Percentiles rank a stretch among this genome's conserved stretches.
Evolutionary conservation across 2,888 invertebrate species (phyloP).

Genomic region (Xylocampa areola): DNA sequence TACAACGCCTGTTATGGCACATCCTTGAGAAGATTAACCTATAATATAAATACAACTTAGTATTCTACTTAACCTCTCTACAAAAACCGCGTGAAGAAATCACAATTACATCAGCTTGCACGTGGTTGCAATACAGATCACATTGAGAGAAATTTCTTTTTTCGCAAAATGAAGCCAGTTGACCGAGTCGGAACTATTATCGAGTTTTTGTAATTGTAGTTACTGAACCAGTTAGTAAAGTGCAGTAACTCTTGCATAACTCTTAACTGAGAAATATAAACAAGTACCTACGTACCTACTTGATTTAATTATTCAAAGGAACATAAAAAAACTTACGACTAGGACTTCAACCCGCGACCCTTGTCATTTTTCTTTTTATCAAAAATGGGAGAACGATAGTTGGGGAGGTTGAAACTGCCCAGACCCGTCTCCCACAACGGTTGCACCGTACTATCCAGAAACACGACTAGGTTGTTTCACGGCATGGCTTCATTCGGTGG

Average conservation of each 20-base stretch:
- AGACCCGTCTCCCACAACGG: too few relatives aligned
- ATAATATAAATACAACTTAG: background rate
- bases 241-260: constrained; percentile 35
- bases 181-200: constrained; percentile 47
- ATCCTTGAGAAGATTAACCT: too few relatives aligned
- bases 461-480: too few relatives aligned
- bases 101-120: constrained; percentile 36
- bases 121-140: constrained; percentile 38
- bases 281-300: too few relatives aligned
- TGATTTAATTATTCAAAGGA: too few relatives aligned
- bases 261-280: constrained; percentile 9
- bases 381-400: too few relatives aligned
- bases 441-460: too few relatives aligned
- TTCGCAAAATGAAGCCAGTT: constrained; percentile 26
- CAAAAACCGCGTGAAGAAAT: constrained; percentile 19
- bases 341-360: too few relatives aligned
- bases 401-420: too few relatives aligned
- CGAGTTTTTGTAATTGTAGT: constrained; percentile 49
- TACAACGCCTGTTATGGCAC: too few relatives aligned
- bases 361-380: too few relatives aligned
- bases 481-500: too few relatives aligned
- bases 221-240: constrained; percentile 47
- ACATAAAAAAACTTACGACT: background rate
- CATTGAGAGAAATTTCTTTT: constrained; percentile 50
- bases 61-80: constrained; percentile 2